These are phyloP conservation scores for Drosophila pachea DNA, from an alignment of 1,140 invertebrate genomes.

Conservation along the genomic window DNA sequence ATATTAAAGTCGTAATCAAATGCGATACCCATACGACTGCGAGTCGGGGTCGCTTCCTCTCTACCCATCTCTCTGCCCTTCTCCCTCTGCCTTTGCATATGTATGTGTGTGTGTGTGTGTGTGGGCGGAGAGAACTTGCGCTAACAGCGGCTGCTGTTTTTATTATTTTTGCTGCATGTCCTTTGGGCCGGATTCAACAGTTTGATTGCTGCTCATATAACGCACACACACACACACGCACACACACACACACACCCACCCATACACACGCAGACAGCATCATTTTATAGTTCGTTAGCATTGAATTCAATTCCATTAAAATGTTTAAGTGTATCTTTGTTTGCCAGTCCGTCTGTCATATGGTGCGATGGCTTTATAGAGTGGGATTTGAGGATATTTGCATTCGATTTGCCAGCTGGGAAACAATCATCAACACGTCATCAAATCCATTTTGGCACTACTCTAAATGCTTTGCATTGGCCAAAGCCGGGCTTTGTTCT, in stretches of 20 bases:
- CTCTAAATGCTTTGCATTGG: background rate
- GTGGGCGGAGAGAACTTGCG: constrained; percentile 16
- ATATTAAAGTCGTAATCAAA: too few relatives aligned
- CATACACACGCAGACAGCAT: constrained; percentile 22
- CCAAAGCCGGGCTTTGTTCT: too few relatives aligned
- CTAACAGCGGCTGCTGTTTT: constrained; percentile 44
- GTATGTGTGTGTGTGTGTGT: background rate
- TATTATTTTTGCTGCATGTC: constrained; percentile 30
- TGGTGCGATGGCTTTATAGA: background rate
- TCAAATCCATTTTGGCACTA: constrained; percentile 7
- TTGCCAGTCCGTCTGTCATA: background rate
- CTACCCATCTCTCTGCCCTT: too few relatives aligned
- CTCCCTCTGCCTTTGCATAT: background rate
- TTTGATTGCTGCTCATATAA: constrained; percentile 51
- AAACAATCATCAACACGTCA: constrained; percentile 22
- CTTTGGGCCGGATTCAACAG: constrained; percentile 57
- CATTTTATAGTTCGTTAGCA: constrained; percentile 44
- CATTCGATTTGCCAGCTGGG: constrained; percentile 7
- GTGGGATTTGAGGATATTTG: background rate
- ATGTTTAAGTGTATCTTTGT: constrained; percentile 2
- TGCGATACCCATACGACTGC: too few relatives aligned
- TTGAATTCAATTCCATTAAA: constrained; percentile 31
- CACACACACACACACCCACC: too few relatives aligned
- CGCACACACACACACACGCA: constrained; percentile 24
- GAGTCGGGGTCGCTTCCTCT: too few relatives aligned